Percentiles rank a stretch among this genome's conserved stretches.
phyloP scores from a whole-genome alignment of 2,113 vertebrate species.

The Shinisaurus crocodilurus region DNA sequence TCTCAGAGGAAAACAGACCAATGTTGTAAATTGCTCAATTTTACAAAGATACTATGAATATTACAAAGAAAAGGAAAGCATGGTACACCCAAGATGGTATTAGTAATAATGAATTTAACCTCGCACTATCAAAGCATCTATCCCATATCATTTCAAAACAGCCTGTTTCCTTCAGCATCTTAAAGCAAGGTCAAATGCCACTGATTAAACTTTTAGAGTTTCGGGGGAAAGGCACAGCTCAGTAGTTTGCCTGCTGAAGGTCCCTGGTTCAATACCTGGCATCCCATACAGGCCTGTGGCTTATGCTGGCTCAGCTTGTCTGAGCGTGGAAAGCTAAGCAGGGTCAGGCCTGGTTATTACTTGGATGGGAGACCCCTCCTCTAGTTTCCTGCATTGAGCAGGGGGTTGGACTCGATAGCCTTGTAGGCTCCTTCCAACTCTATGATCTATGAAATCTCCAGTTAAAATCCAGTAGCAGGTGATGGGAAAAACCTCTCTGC shows the following conservation, averaged over 20 bases:
- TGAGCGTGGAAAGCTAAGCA: too few species aligned
- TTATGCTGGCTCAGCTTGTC: too few species aligned
- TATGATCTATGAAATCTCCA: too few species aligned
- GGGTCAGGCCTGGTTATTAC: too few species aligned
- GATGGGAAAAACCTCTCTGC: background rate
- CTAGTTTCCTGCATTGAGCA: too few species aligned
- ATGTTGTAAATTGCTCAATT: slow-evolving; percentile 7
- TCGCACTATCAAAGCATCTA: background rate
- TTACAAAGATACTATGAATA: background rate
- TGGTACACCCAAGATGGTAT: background rate
- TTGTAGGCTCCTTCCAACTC: too few species aligned
- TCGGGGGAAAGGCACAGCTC: background rate
- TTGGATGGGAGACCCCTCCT: too few species aligned
- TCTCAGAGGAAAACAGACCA: background rate
- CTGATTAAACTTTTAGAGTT: background rate
- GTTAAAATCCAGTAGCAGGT: background rate
- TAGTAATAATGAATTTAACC: background rate
- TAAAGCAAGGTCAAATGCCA: background rate
- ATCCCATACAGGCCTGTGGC: too few species aligned
- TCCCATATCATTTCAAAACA: background rate
- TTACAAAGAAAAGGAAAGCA: background rate
- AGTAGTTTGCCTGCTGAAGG: background rate
- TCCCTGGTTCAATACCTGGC: background rate
- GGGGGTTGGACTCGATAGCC: too few species aligned
- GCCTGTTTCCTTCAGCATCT: background rate